Evolutionary conservation across 2,888 invertebrate genomes (phyloP), one percentile per base, ranked within the genome.

Genomic region (Griposia aprilina): DNA sequence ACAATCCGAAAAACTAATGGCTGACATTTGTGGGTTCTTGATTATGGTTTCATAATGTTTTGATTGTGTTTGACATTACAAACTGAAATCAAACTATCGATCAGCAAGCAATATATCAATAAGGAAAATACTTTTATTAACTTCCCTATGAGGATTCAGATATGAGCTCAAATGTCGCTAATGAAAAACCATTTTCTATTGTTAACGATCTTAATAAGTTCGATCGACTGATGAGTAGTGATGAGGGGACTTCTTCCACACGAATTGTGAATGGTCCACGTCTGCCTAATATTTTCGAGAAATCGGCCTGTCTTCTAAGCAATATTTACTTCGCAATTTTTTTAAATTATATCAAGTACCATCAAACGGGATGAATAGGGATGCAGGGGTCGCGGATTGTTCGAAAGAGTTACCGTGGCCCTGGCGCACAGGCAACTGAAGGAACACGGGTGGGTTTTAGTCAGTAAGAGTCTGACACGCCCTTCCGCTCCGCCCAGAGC

Each of bases 261-360:
- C 13, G 23, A 67, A 67, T 30, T 50, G 20, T 67, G 13, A 50
- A 50, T 50, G 30, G 8, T 50, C 20, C 17, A 2, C 20, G 6
- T 66, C 11, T 20, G 20, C 11, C 11, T 3, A 48, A 26, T 20
- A 11, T 26, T 48, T 48, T 26, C 45, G 1, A n/a, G 5, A 66
- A 10, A 45, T 65, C 15, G 23, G 7, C 7, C 41, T 23, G 45
- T 10, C 10, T 65, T n/a, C n/a, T 15, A 41, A 41, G 11, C 11
- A 13, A 59, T 17, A 50, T 6, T 20, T n/a, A 23, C 41, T 10
- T 13, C 11, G 45, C 23, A 55, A 76, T 26, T 13, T 20, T 2
- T 74, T 55, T 17, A 8, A 65, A 45, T 55, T 48, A 36, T n/a
- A 66, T 66, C 30, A 59, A 76, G 30, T 62, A 57, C 62, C 30